Percentiles rank a stretch among this genome's conserved stretches.
phyloP scores from a whole-genome alignment of 2,113 vertebrate genomes.

The Eulacestoma nigropectus region DNA sequence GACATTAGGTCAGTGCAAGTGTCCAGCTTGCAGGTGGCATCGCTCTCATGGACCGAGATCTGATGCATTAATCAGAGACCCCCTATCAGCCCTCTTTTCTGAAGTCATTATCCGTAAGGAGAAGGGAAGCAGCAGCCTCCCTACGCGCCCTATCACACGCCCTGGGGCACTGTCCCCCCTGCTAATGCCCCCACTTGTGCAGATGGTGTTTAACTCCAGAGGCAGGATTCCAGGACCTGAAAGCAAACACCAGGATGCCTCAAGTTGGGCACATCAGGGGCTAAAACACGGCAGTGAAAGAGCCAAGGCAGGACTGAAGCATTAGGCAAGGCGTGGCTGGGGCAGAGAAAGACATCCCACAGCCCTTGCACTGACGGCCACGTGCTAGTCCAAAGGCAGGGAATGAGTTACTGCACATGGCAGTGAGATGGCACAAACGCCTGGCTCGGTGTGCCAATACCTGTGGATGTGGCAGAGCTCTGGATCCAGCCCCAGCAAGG shows the following conservation, averaged over 20 bases:
- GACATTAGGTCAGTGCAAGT: not conserved
- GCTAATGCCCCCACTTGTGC: accelerated
- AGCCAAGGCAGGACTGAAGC: not conserved
- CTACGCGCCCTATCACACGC: accelerated
- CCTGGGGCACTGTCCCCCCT: no score
- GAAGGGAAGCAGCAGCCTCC: not conserved
- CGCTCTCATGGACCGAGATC: not conserved
- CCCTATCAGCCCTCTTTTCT: not conserved
- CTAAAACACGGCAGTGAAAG: not conserved
- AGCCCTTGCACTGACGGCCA: not conserved
- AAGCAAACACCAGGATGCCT: not conserved
- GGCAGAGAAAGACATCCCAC: not conserved
- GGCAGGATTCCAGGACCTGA: not conserved
- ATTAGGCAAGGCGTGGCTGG: not conserved
- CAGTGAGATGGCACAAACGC: not conserved
- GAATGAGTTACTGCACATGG: not conserved
- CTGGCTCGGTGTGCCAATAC: not conserved
- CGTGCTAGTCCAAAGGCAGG: not conserved
- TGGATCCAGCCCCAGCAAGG: not conserved
- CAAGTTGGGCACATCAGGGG: not conserved
- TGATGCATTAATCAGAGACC: not conserved
- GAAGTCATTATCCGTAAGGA: not conserved
- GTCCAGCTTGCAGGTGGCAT: not conserved
- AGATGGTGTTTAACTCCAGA: not conserved
- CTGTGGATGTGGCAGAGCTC: not conserved